Percentiles rank a stretch among this genome's conserved stretches.
Evolutionary conservation across 1,140 invertebrate genomes (phyloP).

Genomic region (Wiebesia pumilae): DNA sequence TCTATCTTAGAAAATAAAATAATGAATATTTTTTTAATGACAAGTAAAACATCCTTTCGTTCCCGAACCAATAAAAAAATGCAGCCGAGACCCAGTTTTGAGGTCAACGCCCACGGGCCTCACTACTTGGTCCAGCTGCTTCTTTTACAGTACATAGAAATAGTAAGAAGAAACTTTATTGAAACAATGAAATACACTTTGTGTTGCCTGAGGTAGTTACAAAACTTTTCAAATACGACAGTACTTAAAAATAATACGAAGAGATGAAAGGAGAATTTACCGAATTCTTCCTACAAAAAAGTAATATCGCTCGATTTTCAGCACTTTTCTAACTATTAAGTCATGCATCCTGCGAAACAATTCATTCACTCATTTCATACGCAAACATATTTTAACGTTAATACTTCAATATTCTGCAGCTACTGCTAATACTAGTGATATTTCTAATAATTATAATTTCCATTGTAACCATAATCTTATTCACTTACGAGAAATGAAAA

Average conservation of each 20-base stretch:
- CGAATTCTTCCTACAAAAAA: neutral
- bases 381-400: slow-evolving; percentile 42
- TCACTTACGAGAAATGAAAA: too few species aligned
- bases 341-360: neutral
- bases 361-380: slow-evolving; percentile 9
- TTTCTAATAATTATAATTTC: too few species aligned
- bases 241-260: slow-evolving; percentile 23
- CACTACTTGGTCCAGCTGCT: neutral
- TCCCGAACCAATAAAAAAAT: neutral
- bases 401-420: neutral
- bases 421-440: too few species aligned
- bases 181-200: slow-evolving; percentile 48
- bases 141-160: neutral
- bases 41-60: neutral
- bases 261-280: neutral
- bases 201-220: neutral
- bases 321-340: slow-evolving; percentile 39
- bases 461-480: too few species aligned
- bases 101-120: neutral
- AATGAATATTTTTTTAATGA: neutral
- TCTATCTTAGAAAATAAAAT: too few species aligned
- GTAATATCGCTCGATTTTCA: neutral
- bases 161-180: slow-evolving; percentile 39
- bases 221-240: slow-evolving; percentile 32
- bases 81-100: neutral